Evolutionary conservation across 2,113 vertebrate species (phyloP), one percentile per base, ranked within the genome.

Genomic region (Astatotilapia flaviijosephi): DNA sequence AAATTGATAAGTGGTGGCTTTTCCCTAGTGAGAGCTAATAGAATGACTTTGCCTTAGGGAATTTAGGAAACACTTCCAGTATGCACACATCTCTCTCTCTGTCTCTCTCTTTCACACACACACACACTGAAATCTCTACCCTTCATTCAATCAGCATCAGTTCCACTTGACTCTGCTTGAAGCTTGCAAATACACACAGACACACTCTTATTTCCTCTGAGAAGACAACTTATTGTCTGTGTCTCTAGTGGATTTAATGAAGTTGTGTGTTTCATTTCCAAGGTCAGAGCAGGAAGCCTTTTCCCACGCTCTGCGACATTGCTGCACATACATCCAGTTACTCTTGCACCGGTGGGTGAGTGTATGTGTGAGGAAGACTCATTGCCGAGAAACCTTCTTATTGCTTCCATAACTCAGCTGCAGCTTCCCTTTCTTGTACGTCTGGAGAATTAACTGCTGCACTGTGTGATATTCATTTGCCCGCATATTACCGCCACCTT

Each of bases 1-100:
- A 91, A 91, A 92, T 92, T 93, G 89, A 94, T 93, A 95, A 91
- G 90, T 92, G 86, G 82, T 28, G 89, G 65, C 62, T 60, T 53
- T 91, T 88, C 87, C 88, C 89, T 3, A 88, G 83, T 88, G 92
- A 93, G 89, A 90, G 56, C 88, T 84, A 90, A 94, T 89, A 77
- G 85, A 90, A 91, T 53, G 82, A 85, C 54, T 92, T 92, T 86
- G 84, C 91, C 85, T 90, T 17, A 1, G 87, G 88, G 89, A 94
- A 89, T 88, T 86, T 88, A 55, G 86, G 79, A 85, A 89, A 87
- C 88, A 84, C 88, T 54, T 55, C 56, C 26, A 51, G 35, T 80
- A 42, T 28, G 3, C 68, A 45, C 31, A 26, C 83, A 47, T 28
- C 58, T 49, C 56, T 28, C 51, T 55, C 14, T 17, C 56, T 33